These are phyloP conservation scores for Miniopterus natalensis DNA, from an alignment of 2,113 vertebrate genomes.

Conservation along the genomic window DNA sequence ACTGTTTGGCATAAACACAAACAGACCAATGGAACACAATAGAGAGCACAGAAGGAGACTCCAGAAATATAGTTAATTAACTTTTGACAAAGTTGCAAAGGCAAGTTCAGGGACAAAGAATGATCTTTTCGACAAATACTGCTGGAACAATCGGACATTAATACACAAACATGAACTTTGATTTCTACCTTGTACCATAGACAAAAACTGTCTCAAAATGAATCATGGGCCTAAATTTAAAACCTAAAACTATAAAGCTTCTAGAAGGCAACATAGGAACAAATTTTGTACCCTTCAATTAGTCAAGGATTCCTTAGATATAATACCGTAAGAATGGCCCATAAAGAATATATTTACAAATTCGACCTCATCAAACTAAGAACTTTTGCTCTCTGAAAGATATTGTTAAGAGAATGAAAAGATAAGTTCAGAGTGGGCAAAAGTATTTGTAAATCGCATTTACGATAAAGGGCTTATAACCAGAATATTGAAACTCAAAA, in stretches of 20 bases:
- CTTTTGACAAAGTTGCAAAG: slow-evolving; percentile 13
- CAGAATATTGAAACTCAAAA: not conserved
- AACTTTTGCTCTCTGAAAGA: not conserved
- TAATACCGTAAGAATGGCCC: not conserved
- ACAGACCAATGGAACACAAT: not conserved
- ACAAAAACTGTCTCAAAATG: not conserved
- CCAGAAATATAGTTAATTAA: not conserved
- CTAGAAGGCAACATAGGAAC: not conserved
- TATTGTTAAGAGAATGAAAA: not conserved
- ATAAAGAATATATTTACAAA: not conserved
- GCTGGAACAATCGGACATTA: not conserved
- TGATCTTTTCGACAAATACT: not conserved
- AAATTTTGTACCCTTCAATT: not conserved
- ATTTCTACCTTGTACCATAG: not conserved
- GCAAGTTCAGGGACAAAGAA: not conserved
- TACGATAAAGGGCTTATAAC: not conserved
- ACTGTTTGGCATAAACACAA: not conserved
- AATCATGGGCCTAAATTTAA: not conserved
- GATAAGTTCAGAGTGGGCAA: not conserved
- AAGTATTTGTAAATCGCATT: not conserved
- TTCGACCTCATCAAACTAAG: not conserved
- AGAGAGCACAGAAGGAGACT: not conserved
- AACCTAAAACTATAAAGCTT: not conserved
- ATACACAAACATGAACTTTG: not conserved
- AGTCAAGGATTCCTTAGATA: not conserved